phyloP scores from a whole-genome alignment of 2,113 vertebrate species.

The Anarrhichthys ocellatus region DNA sequence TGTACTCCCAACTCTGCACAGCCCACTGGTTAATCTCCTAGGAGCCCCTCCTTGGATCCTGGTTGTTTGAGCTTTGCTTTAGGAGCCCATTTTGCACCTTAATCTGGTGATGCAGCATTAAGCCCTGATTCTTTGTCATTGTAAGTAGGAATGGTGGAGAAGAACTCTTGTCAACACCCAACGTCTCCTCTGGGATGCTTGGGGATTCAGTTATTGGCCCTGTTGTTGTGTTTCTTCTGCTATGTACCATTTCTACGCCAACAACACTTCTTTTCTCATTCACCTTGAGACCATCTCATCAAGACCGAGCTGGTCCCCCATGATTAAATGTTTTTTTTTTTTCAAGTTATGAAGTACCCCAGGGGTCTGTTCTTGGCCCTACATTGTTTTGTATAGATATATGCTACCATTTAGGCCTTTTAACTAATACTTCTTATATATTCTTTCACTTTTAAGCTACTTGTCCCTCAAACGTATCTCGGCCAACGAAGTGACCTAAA shows the following conservation, averaged over 20 bases:
- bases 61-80: constrained; percentile 7
- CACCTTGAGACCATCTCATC: constrained; percentile 15
- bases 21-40: constrained; percentile 4
- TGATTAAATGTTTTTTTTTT: too few species aligned
- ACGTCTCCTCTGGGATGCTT: background rate
- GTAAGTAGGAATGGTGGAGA: background rate
- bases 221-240: constrained; percentile 17
- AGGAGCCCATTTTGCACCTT: constrained; percentile 12
- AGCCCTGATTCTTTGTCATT: constrained; percentile 39
- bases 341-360: too few species aligned
- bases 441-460: background rate
- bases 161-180: constrained; percentile 38
- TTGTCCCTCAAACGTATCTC: background rate
- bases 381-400: background rate
- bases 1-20: background rate
- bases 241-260: constrained; percentile 24
- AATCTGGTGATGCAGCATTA: constrained; percentile 6
- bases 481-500: background rate
- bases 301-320: background rate
- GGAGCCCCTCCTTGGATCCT: background rate
- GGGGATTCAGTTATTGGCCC: constrained; percentile 28
- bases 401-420: background rate
- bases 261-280: constrained; percentile 18
- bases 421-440: background rate
- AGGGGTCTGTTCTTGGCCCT: background rate